phyloP scores from a whole-genome alignment of 2,113 vertebrate species.

The Campylorhamphus procurvoides region DNA sequence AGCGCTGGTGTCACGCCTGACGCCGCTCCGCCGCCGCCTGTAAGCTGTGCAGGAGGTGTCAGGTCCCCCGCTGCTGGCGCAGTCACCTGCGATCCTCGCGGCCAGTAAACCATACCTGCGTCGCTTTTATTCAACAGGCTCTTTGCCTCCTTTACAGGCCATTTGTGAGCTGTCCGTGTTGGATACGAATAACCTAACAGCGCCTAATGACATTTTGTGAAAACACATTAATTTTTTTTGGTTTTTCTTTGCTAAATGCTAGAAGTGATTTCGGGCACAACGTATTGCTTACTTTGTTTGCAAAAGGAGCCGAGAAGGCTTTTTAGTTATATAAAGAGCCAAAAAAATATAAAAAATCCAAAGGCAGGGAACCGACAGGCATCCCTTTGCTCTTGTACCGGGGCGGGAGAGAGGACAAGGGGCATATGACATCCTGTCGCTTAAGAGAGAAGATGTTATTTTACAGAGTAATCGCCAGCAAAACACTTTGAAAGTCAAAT shows the following conservation, averaged over 20 bases:
- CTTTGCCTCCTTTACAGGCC: background rate
- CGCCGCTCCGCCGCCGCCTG: background rate
- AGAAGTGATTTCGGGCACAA: background rate
- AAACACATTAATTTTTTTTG: background rate
- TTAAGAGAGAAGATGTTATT: background rate
- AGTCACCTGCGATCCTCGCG: background rate
- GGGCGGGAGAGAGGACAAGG: background rate
- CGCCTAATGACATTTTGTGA: background rate
- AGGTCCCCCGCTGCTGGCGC: background rate
- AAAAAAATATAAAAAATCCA: background rate
- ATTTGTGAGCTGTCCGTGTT: background rate
- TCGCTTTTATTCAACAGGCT: background rate
- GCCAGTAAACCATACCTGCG: background rate
- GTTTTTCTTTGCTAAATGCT: background rate
- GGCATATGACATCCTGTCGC: background rate
- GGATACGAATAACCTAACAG: background rate
- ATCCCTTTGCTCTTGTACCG: background rate
- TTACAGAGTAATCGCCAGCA: background rate
- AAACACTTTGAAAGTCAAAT: conserved; percentile 35
- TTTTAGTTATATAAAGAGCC: background rate
- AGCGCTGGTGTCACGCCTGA: background rate
- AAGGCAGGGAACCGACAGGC: background rate
- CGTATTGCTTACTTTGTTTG: background rate
- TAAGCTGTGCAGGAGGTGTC: background rate
- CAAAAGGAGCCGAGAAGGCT: background rate